Base-by-base conservation (phyloP, 2,797 vertebrate species). In the Miichthys miiuy region DNA sequence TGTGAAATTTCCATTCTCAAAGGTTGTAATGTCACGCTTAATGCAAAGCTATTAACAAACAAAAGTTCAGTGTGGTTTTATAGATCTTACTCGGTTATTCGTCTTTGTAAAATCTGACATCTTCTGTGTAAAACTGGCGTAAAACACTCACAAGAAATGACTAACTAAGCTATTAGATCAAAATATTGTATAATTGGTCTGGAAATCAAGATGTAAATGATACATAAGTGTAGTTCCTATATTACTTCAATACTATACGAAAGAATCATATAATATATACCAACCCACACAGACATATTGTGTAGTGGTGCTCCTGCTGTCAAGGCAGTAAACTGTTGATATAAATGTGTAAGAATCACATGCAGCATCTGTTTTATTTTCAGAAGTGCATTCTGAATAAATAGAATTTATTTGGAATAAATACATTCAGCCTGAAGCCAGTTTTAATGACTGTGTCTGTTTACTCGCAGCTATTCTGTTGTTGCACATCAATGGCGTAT, bases 391-490 rank as follows among this genome's bases (percentile, higher is more conserved):
- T 34, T 38, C 34, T 38, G 34, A 38, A 9, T 38, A 38, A 38
- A 38, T 2, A 38, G 2, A 38, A 9, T 38, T 38, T 38, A 38
- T 38, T 38, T 38, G 34, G 34, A 9, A 38, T 38, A 38, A 38
- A 38, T 38, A 9, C 34, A 38, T 38, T 38, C 34, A 87, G 83
- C 82, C 74, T 77, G 79, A 64, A 51, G 58, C 42, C 72, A 48
- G 41, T 42, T 76, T 79, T 84, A 86, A 86, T 82, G 79, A 82
- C 63, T 72, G 44, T 0, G 18, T 48, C 64, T 71, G 75, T 80
- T 81, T 63, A 55, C 75, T 52, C 1, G 1, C 42, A 75, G 72
- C 17, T 25, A 4, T 48, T 68, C 56, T 34, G 47, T 72, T 67
- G 60, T 60, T 61, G 54, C 54, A 68, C 69, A 61, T 70, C n/a